Conservation (phyloP, 2,113 vertebrate genomes). For the Calidris pygmaea region DNA sequence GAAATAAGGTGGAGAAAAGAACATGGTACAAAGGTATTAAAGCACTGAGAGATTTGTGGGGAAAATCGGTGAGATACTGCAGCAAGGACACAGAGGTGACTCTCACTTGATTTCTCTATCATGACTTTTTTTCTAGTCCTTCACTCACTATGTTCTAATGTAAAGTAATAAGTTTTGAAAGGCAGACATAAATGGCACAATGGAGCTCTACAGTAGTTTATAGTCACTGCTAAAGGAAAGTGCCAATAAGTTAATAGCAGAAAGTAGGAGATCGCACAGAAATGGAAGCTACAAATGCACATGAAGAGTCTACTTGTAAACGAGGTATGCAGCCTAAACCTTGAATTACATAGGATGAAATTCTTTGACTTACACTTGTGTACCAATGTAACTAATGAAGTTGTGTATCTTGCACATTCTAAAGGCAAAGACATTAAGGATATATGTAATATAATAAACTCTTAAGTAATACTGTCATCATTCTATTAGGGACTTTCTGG, state of each 20-base stretch:
- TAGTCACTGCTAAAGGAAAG: neutral
- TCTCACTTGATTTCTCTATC: neutral
- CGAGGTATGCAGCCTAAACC: neutral
- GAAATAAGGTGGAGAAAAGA: neutral
- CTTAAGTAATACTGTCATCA: neutral
- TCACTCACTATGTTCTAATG: neutral
- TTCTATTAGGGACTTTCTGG: neutral
- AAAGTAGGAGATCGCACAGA: neutral
- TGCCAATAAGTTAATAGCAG: neutral
- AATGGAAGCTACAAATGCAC: neutral
- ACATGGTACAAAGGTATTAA: neutral
- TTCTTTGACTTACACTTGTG: neutral
- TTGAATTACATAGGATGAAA: neutral
- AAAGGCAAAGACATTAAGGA: neutral
- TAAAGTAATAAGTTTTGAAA: neutral
- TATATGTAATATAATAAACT: neutral
- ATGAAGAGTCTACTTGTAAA: neutral
- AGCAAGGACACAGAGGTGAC: neutral
- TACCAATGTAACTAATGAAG: too few relatives aligned
- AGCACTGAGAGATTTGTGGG: neutral
- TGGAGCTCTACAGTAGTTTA: neutral
- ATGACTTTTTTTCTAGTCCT: neutral
- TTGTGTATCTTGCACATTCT: neutral
- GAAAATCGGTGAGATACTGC: neutral
- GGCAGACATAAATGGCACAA: neutral